Evolutionary conservation across 1,140 invertebrate species (phyloP).

Genomic region (Pentalonia nigronervosa): DNA sequence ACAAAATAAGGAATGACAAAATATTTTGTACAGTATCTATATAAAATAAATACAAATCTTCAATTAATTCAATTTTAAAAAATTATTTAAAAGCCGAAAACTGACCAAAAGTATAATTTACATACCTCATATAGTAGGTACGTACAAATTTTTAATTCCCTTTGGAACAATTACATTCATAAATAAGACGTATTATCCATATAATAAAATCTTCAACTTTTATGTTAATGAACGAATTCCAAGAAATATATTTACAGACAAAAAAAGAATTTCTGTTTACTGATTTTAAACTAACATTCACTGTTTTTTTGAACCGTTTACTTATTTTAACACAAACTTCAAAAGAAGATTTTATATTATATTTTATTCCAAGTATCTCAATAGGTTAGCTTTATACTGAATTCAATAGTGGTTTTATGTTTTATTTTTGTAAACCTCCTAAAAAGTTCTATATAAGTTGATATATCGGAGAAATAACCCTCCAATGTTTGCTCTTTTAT

Average conservation of each 20-base stretch:
- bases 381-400: not conserved
- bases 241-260: not conserved
- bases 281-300: not conserved
- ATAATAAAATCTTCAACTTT: not conserved
- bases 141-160: not conserved
- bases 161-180: not conserved
- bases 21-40: too few relatives aligned
- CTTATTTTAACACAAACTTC: not conserved
- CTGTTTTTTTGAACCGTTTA: not conserved
- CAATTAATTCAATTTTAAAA: not conserved
- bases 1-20: too few relatives aligned
- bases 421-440: not conserved
- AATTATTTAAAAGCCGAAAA: not conserved
- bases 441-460: not conserved
- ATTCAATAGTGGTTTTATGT: conserved; percentile 1
- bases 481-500: conserved; percentile 9
- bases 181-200: not conserved
- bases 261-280: not conserved
- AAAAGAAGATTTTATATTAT: not conserved
- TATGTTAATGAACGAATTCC: not conserved
- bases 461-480: not conserved
- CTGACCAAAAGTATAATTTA: not conserved
- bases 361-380: not conserved
- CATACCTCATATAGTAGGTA: not conserved
- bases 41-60: not conserved